Evolutionary conservation across 2,888 invertebrate species (phyloP).

Genomic region (Quadroppia sp.): DNA sequence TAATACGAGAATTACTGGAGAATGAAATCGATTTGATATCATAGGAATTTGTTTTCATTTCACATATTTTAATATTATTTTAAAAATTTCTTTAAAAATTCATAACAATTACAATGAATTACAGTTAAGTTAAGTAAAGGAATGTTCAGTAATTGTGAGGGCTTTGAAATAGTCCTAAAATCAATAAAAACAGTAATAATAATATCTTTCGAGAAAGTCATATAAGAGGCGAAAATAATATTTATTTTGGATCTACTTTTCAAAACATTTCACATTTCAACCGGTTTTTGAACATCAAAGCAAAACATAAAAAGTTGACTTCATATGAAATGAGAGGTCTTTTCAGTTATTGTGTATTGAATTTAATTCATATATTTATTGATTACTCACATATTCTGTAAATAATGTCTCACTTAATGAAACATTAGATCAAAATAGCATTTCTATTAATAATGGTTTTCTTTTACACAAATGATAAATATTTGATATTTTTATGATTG

Average conservation of each 20-base stretch:
- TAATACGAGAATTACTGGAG: no score
- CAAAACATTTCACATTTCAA: neutral
- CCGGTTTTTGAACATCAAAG: neutral
- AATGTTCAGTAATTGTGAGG: neutral
- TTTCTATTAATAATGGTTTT: neutral
- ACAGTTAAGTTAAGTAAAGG: no score
- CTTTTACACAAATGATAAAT: neutral
- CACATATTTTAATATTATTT: no score
- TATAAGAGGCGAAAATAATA: neutral
- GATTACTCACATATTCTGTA: neutral
- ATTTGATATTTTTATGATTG: slow-evolving; percentile 7
- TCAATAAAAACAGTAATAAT: no score
- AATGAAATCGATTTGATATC: no score
- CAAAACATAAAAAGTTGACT: neutral
- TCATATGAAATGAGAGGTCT: neutral
- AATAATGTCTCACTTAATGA: slow-evolving; percentile 10
- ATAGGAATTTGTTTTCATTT: no score
- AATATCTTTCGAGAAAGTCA: no score
- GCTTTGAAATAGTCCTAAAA: neutral
- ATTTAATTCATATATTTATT: neutral
- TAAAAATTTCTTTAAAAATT: no score
- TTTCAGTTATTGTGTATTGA: neutral
- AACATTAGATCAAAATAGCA: neutral
- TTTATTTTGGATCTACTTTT: slow-evolving; percentile 14
- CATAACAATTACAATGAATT: no score